Evolutionary conservation across 2,113 vertebrate species (phyloP), one percentile per base, ranked within the genome.

Genomic region (Chaetodon auriga): DNA sequence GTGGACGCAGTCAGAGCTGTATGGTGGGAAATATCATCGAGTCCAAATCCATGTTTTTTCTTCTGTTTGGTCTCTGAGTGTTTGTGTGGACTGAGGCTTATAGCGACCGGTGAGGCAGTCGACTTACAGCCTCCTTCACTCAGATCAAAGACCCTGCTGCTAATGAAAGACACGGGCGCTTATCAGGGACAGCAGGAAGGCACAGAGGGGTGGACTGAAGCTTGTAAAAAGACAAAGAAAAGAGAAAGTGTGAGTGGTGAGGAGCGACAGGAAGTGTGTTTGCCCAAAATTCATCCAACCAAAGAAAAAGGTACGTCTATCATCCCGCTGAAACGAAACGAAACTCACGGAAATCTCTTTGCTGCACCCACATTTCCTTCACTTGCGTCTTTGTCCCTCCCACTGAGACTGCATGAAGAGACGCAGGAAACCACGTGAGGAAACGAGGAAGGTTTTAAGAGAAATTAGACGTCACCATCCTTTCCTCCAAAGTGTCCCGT

Each of bases 101-200:
- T 1, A 12, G 35, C 5, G 6, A 12, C 3, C 53, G 45, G 25
- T n/a, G 38, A 70, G 73, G 21, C 41, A 8, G 58, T 12, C 8
- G 21, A 54, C n/a, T 58, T 58, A 51, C 74, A 65, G 45, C 65
- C 71, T 75, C 77, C 64, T 45, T 75, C 64, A 45, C 10, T 60
- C 71, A 36, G 49, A 85, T 80, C 83, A 85, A 80, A 80, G 77
- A 25, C 41, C 5, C 63, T 3, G 55, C 70, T 16, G 64, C 43
- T 63, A 38, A 48, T 84, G 25, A 58, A 63, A 51, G 41, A 77
- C 14, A 14, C 7, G 13, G 48, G 30, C 3, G n/a, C 63, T 68
- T 46, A 68, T 75, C 69, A 62, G 63, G 63, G 62, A 30, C 45
- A 66, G 69, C 51, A 51, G 69, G 16, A 4, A 38, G 25, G 41